These are phyloP conservation scores for Denticeps clupeoides DNA, from an alignment of 2,797 vertebrate genomes.

Conservation along the genomic window DNA sequence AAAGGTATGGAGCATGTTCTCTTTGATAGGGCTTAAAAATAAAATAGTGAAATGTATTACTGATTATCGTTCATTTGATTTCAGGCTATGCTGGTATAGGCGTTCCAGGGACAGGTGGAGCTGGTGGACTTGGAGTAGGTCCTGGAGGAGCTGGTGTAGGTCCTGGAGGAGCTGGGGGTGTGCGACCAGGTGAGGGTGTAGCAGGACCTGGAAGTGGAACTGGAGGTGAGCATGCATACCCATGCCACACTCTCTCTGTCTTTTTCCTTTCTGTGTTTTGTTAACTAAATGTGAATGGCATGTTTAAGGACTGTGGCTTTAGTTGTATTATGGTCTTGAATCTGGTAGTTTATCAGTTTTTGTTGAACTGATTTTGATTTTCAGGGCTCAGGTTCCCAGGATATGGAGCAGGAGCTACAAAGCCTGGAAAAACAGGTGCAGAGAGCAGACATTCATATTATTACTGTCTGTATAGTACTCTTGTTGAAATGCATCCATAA, in stretches of 20 bases:
- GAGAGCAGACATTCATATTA: background rate
- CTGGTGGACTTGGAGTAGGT: conserved; percentile 13
- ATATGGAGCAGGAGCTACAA: conserved; percentile 35
- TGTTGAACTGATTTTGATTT: background rate
- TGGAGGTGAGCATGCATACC: no score
- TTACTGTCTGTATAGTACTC: background rate
- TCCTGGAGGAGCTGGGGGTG: conserved; percentile 23
- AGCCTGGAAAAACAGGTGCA: conserved; percentile 42
- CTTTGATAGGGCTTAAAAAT: no score
- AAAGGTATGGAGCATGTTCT: conserved; percentile 45
- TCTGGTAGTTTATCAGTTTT: no score
- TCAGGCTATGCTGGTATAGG: conserved; percentile 54
- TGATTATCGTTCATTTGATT: no score
- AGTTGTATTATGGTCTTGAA: no score
- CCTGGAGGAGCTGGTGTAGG: conserved; percentile 22
- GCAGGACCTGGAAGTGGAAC: conserved; percentile 16
- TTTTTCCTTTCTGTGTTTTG: no score
- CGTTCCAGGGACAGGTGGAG: no score
- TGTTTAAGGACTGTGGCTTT: no score
- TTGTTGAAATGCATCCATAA: background rate
- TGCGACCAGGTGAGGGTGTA: conserved; percentile 23
- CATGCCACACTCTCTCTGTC: no score
- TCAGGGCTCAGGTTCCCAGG: conserved; percentile 26
- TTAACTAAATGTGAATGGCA: no score
- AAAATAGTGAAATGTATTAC: no score